A percentile compares a stretch with the other conserved stretches of the same genome.
phyloP scores from a whole-genome alignment of 2,113 vertebrate species.

The Plotosus lineatus region DNA sequence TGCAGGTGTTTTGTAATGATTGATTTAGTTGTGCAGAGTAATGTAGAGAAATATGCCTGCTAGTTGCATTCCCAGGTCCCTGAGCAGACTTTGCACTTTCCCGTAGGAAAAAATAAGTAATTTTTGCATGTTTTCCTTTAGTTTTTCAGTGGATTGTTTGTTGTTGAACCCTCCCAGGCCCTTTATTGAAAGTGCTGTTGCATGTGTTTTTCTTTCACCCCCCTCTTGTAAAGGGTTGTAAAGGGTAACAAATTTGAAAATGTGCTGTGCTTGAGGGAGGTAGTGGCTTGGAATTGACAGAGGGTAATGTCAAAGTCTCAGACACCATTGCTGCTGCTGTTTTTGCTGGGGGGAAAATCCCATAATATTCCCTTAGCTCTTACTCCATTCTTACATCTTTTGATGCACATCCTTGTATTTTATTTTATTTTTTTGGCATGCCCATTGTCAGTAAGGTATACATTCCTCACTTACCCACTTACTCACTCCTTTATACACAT shows the following conservation, averaged over 20 bases:
- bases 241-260: slow-evolving; percentile 43
- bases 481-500: not conserved
- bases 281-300: slow-evolving; percentile 36
- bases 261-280: slow-evolving; percentile 27
- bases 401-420: not conserved
- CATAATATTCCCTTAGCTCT: slow-evolving; percentile 45
- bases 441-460: slow-evolving; percentile 26
- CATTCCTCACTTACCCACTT: slow-evolving; percentile 8
- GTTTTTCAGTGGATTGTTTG: slow-evolving; percentile 22
- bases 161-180: slow-evolving; percentile 6
- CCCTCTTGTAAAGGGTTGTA: slow-evolving; percentile 19
- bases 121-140: slow-evolving; percentile 6
- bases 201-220: slow-evolving; percentile 36
- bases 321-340: slow-evolving; percentile 25
- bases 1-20: slow-evolving; percentile 7
- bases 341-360: slow-evolving; percentile 27
- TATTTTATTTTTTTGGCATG: slow-evolving; percentile 10
- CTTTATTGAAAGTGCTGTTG: slow-evolving; percentile 8
- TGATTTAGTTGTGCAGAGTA: slow-evolving; percentile 7
- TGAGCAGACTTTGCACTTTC: slow-evolving; percentile 18
- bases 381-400: not conserved
- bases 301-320: slow-evolving; percentile 37
- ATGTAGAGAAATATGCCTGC: not conserved
- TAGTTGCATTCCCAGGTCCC: slow-evolving; percentile 2
- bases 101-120: not conserved